These are phyloP conservation scores for Drosophila simulans DNA, from an alignment of 1,140 invertebrate species.

Conservation along the genomic window DNA sequence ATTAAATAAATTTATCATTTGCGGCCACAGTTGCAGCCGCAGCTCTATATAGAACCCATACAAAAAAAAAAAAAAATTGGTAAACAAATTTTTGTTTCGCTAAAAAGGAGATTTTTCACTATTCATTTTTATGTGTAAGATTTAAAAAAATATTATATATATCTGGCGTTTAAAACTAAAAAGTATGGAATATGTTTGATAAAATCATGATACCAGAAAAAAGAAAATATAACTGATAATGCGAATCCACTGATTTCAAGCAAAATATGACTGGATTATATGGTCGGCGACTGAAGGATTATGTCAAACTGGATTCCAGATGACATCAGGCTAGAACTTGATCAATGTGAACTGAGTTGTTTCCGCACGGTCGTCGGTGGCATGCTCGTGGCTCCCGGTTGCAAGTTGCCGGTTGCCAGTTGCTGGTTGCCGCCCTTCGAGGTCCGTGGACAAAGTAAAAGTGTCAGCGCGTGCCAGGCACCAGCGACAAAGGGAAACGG, in stretches of 20 bases:
- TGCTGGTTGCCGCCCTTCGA: slow-evolving; percentile 7
- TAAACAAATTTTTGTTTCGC: background rate
- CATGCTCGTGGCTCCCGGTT: slow-evolving; percentile 1
- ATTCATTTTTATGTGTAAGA: too few relatives aligned
- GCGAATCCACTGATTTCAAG: too few relatives aligned
- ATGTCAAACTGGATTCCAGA: slow-evolving; percentile 21
- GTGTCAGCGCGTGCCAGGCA: slow-evolving; percentile 80
- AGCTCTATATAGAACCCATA: background rate
- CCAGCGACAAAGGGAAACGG: slow-evolving; percentile 32
- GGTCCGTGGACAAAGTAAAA: slow-evolving; percentile 67
- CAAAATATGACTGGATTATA: background rate
- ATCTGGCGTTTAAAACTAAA: background rate
- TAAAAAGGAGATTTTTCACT: too few relatives aligned
- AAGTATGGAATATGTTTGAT: slow-evolving; percentile 3
- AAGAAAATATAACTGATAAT: too few relatives aligned
- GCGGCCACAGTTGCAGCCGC: slow-evolving; percentile 27
- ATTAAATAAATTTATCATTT: slow-evolving; percentile 83
- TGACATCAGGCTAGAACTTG: slow-evolving; percentile 19
- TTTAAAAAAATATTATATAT: too few relatives aligned
- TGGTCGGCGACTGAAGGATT: slow-evolving; percentile 1
- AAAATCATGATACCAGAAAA: too few relatives aligned
- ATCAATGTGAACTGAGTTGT: slow-evolving; percentile 9
- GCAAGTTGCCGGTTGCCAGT: slow-evolving; percentile 29
- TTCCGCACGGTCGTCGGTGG: background rate
- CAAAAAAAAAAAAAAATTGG: background rate